phyloP scores from a whole-genome alignment of 2,888 invertebrate species.

The Orthosia gracilis region DNA sequence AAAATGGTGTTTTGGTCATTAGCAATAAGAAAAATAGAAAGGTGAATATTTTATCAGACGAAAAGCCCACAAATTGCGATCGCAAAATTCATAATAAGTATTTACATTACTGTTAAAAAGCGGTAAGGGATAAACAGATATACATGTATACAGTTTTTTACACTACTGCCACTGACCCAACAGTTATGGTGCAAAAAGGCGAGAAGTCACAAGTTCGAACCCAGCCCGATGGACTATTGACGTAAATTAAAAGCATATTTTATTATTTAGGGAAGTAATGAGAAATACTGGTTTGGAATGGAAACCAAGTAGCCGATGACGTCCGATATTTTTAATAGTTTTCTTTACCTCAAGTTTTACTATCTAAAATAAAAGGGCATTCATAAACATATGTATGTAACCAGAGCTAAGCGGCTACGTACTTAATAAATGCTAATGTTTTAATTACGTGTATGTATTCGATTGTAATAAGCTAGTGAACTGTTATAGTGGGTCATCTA shows the following conservation, averaged over 20 bases:
- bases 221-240: constrained; percentile 7
- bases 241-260: not conserved
- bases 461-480: constrained; percentile 43
- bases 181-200: not conserved
- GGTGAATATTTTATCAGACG: not conserved
- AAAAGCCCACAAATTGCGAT: not conserved
- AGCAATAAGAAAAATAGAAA: not conserved
- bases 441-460: constrained; percentile 40
- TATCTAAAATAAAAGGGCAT: constrained; percentile 22
- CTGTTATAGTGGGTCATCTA: constrained; percentile 33
- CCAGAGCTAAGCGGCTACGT: constrained; percentile 16
- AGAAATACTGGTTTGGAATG: not conserved
- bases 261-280: not conserved
- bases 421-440: constrained; percentile 48
- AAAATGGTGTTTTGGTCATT: not conserved
- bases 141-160: not conserved
- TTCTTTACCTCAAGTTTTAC: not conserved
- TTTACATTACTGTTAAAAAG: not conserved
- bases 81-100: not conserved
- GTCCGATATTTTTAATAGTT: too few relatives aligned
- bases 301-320: too few relatives aligned
- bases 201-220: constrained; percentile 21
- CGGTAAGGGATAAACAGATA: not conserved
- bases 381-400: constrained; percentile 25
- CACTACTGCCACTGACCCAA: not conserved